phyloP scores from a whole-genome alignment of 2,113 vertebrate genomes.

The Siphamia tubifer region DNA sequence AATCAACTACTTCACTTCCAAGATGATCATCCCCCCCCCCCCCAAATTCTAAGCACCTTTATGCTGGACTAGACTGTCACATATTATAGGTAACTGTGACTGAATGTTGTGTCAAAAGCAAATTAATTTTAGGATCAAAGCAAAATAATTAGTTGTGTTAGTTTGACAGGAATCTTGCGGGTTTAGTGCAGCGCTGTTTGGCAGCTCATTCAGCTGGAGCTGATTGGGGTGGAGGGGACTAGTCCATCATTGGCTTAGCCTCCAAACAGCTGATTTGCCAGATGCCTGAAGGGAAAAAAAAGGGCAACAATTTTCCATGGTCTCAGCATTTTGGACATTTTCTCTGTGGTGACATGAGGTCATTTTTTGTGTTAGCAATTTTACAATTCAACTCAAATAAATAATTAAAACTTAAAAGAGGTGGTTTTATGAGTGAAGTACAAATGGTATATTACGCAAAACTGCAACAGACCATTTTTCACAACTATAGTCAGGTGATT shows the following conservation, averaged over 20 bases:
- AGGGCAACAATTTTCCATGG: neutral
- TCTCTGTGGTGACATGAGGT: neutral
- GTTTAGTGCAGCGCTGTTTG: neutral
- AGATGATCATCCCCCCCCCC: neutral
- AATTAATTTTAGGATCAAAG: neutral
- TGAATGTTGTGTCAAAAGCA: conserved; percentile 5
- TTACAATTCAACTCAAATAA: too few relatives aligned
- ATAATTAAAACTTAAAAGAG: too few relatives aligned
- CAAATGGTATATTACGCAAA: too few relatives aligned
- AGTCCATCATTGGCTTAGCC: conserved; percentile 8
- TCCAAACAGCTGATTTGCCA: neutral
- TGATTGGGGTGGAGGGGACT: conserved; percentile 11
- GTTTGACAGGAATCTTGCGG: neutral
- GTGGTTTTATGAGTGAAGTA: too few relatives aligned
- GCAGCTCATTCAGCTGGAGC: neutral
- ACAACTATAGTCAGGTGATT: too few relatives aligned
- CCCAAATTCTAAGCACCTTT: conserved; percentile 8
- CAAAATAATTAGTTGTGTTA: neutral
- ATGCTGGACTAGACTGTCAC: conserved; percentile 27
- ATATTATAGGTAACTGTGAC: conserved; percentile 14
- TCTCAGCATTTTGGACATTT: neutral
- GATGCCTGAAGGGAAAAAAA: neutral
- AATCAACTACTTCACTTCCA: conserved; percentile 24
- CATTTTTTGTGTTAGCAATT: too few relatives aligned
- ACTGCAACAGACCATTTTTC: too few relatives aligned